Evolutionary conservation across 1,140 invertebrate species (phyloP).

Genomic region (Ruditapes philippinarum): DNA sequence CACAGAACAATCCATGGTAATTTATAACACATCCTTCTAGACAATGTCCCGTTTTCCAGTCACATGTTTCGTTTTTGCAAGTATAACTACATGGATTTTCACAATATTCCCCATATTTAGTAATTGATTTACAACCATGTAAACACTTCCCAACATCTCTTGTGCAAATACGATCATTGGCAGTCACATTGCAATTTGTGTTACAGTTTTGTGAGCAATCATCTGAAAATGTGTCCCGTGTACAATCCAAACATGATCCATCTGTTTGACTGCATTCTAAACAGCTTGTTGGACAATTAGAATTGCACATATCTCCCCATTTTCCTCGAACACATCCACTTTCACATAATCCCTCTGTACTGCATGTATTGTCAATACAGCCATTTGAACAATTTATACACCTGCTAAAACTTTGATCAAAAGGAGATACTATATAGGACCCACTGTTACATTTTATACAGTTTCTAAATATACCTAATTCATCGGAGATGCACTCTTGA

Average conservation of each 20-base stretch:
- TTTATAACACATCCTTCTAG: background rate
- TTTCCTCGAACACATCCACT: background rate
- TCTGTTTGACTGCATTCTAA: background rate
- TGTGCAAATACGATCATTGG: background rate
- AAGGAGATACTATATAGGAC: too few species aligned
- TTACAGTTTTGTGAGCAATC: background rate
- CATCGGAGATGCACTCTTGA: too few species aligned
- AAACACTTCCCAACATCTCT: background rate
- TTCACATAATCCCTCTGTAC: background rate
- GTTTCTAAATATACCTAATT: too few species aligned
- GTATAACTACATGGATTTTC: background rate
- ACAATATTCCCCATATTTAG: background rate
- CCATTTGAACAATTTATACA: background rate
- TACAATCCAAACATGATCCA: background rate
- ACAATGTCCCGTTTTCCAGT: constrained; percentile 3
- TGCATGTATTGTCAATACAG: background rate
- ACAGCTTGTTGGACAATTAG: background rate
- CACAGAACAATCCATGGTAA: background rate
- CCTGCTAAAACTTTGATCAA: too few species aligned
- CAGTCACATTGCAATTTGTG: background rate
- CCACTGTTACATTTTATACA: too few species aligned
- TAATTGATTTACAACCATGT: background rate
- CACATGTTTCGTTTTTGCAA: background rate
- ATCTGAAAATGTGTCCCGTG: background rate
- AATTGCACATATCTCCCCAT: constrained; percentile 12